Evolutionary conservation across 2,113 vertebrate genomes (phyloP).

Genomic region (Rattus rattus): DNA sequence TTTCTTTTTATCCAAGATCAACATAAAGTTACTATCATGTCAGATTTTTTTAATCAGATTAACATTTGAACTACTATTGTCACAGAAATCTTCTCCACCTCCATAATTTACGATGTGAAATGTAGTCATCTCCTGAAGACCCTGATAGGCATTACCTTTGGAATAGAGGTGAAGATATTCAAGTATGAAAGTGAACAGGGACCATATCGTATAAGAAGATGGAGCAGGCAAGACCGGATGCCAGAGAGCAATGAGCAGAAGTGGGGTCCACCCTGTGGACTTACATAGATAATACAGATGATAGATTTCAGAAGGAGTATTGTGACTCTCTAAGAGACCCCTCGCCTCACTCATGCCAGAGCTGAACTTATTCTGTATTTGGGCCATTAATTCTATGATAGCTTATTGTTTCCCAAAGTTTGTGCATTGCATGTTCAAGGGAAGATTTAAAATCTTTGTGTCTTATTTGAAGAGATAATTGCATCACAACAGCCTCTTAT

Average conservation of each 20-base stretch:
- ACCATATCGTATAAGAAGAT: slow-evolving; percentile 43
- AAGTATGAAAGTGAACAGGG: slow-evolving; percentile 33
- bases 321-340: slow-evolving; percentile 13
- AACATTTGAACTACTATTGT: neutral
- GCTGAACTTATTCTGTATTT: slow-evolving; percentile 34
- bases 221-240: slow-evolving; percentile 24
- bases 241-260: slow-evolving; percentile 63
- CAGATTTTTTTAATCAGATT: neutral
- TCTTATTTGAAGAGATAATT: neutral
- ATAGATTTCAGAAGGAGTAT: slow-evolving; percentile 4
- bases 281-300: slow-evolving; percentile 54
- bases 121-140: neutral
- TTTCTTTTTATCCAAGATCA: neutral
- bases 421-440: neutral
- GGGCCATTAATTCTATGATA: neutral
- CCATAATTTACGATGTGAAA: slow-evolving; percentile 38
- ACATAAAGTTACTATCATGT: neutral
- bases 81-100: neutral
- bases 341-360: neutral
- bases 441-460: neutral
- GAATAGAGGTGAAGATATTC: slow-evolving; percentile 57
- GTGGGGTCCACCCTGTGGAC: neutral
- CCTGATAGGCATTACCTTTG: slow-evolving; percentile 18
- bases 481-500: neutral
- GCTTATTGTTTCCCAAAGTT: neutral